Conservation (phyloP, 1,140 invertebrate genomes). For the Centruroides sculpturatus region DNA sequence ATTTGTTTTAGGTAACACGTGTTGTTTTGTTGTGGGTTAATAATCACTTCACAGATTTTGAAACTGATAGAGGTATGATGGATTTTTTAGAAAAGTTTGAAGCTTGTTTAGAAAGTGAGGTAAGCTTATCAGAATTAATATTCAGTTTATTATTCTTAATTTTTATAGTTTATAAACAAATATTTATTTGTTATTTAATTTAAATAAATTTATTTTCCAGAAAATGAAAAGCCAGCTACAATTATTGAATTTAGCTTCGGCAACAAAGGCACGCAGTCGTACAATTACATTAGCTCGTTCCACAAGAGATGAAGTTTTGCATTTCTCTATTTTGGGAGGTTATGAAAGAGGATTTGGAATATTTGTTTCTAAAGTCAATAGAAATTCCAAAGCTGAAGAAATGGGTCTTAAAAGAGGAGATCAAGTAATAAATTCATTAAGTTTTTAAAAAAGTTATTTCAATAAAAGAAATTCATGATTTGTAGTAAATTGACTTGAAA, state of each 20-base stretch:
- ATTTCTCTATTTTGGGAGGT: slow-evolving; percentile 87
- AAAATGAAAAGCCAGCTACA: slow-evolving; percentile 35
- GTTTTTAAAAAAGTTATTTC: no score
- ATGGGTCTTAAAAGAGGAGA: slow-evolving; percentile 94
- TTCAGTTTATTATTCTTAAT: not conserved
- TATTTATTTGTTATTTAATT: not conserved
- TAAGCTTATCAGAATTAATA: slow-evolving; percentile 24
- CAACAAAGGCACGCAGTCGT: slow-evolving; percentile 81
- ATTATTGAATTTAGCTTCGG: slow-evolving; percentile 89
- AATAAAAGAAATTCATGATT: no score
- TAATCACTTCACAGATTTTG: slow-evolving; percentile 99
- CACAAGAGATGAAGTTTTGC: slow-evolving; percentile 67
- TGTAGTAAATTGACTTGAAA: no score
- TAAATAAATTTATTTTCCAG: not conserved
- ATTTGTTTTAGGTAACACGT: slow-evolving; percentile 26
- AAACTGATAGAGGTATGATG: slow-evolving; percentile 90
- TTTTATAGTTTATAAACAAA: no score
- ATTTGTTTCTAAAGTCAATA: slow-evolving; percentile 87
- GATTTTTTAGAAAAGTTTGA: slow-evolving; percentile 93
- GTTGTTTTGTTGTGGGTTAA: slow-evolving; percentile 96
- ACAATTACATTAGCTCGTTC: slow-evolving; percentile 81
- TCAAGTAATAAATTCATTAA: slow-evolving; percentile 36
- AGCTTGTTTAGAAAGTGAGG: slow-evolving; percentile 56
- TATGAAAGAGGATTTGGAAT: slow-evolving; percentile 81
- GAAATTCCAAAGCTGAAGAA: slow-evolving; percentile 82